Base-by-base conservation (phyloP, 2,888 invertebrate genomes). In the Prosopocoilus inquinatus region DNA sequence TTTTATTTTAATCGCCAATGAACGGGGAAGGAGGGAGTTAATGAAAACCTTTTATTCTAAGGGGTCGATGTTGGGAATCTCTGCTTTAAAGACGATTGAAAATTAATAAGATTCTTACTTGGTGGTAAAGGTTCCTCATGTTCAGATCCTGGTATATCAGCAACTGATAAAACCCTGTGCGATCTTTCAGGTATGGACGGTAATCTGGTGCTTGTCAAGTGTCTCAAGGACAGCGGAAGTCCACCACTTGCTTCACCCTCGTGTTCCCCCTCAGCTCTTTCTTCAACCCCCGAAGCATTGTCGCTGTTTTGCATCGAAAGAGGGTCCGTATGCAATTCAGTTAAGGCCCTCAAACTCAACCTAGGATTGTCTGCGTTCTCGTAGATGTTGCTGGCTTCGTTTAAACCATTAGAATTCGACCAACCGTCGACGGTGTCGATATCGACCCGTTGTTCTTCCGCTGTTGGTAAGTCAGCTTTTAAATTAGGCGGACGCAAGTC, bases 61-160 rank as follows among this genome's bases (percentile, higher is more conserved):
- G n/a, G n/a, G n/a, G n/a, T n/a, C n/a, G n/a, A n/a, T n/a, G n/a
- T n/a, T n/a, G n/a, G n/a, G n/a, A n/a, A n/a, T n/a, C n/a, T n/a
- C n/a, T n/a, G n/a, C n/a, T n/a, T n/a, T n/a, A n/a, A n/a, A n/a
- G n/a, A n/a, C n/a, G n/a, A n/a, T n/a, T n/a, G n/a, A n/a, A n/a
- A n/a, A n/a, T 16, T 16, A 16, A 5, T 38, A 39, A 13, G 15
- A 46, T 2, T 12, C 83, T 81, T 79, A 91, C 92, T 90, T 67
- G 90, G 88, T 44, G 95, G 96, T 62, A 96, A 78, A 9, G 94
- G 90, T 70, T 92, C 92, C 66, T 92, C 91, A 59, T 83, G 82
- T 64, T 85, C 85, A 32, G 53, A 54, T 49, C 58, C 55, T 9
- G 49, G 55, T 7, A 75, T 67, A 28, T 79, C 75, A 1, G 74